These are phyloP conservation scores for Platygyra sinensis DNA, from an alignment of 64 coral and sea anemone genomes.

Conservation along the genomic window DNA sequence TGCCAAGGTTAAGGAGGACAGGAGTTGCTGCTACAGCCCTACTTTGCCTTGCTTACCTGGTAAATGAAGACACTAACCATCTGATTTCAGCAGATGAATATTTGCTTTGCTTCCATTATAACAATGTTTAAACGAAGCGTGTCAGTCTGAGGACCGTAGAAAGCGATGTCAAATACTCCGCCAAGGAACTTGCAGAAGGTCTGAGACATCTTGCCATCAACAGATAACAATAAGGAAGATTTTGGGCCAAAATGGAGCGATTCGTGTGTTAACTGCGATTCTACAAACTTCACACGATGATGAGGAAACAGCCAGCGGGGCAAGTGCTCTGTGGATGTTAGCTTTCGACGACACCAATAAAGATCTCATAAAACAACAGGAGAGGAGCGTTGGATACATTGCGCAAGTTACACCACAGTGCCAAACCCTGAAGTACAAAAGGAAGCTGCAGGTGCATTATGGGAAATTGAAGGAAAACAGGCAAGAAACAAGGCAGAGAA, in stretches of 20 bases:
- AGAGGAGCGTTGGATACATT: constrained; percentile 13
- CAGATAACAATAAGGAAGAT: constrained; percentile 46
- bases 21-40: constrained; percentile 30
- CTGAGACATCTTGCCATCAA: constrained; percentile 42
- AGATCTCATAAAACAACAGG: constrained; percentile 27
- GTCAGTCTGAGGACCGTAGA: constrained; percentile 8
- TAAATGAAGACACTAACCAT: constrained; percentile 60
- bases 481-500: background rate
- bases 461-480: constrained; percentile 59
- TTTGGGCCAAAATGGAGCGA: constrained; percentile 32
- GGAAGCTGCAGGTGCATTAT: constrained; percentile 55
- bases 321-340: constrained; percentile 53
- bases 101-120: constrained; percentile 1
- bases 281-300: constrained; percentile 32
- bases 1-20: constrained; percentile 5
- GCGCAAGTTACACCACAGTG: background rate
- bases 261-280: constrained; percentile 36
- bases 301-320: constrained; percentile 16
- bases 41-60: constrained; percentile 29
- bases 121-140: constrained; percentile 5
- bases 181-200: constrained; percentile 60
- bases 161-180: constrained; percentile 23
- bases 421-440: constrained; percentile 47
- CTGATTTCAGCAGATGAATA: constrained; percentile 26
- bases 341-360: constrained; percentile 65